These are phyloP conservation scores for Tetraodon nigroviridis DNA, from an alignment of 2,113 vertebrate species.

Conservation along the genomic window DNA sequence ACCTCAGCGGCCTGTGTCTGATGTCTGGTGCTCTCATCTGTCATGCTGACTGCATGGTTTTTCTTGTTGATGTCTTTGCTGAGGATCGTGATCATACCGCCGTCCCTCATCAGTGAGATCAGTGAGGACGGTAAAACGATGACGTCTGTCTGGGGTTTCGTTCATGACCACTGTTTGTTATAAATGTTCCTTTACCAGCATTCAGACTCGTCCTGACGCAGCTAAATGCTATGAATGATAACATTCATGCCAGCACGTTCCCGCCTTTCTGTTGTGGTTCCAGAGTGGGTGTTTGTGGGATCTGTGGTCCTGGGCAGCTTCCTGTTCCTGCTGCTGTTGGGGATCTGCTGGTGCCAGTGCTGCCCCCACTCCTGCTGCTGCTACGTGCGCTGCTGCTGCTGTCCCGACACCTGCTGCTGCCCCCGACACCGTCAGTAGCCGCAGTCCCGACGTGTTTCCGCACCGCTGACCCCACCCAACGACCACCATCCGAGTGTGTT, in stretches of 20 bases:
- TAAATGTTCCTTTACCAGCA: no score
- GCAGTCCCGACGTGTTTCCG: background rate
- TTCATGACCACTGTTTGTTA: no score
- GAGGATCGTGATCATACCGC: no score
- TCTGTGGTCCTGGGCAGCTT: constrained; percentile 84
- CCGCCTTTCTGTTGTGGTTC: constrained; percentile 25
- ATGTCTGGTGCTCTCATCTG: constrained; percentile 1
- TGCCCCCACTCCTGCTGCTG: constrained; percentile 98
- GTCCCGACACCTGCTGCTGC: constrained; percentile 95
- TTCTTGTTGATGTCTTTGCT: background rate
- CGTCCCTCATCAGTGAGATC: no score
- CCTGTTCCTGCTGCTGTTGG: constrained; percentile 86
- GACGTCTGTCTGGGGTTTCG: no score
- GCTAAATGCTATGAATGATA: no score
- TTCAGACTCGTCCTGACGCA: no score
- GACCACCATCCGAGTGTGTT: background rate
- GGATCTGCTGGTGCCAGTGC: constrained; percentile 98
- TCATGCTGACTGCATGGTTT: background rate
- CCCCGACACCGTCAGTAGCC: constrained; percentile 87
- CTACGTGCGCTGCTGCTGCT: constrained; percentile 94
- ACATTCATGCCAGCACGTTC: no score
- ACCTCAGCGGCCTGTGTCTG: constrained; percentile 29
- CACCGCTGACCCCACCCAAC: background rate
- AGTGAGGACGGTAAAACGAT: no score
- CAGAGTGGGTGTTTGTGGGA: constrained; percentile 96